phyloP scores from a whole-genome alignment of 2,888 invertebrate species.

The Ferdinandea cuprea region DNA sequence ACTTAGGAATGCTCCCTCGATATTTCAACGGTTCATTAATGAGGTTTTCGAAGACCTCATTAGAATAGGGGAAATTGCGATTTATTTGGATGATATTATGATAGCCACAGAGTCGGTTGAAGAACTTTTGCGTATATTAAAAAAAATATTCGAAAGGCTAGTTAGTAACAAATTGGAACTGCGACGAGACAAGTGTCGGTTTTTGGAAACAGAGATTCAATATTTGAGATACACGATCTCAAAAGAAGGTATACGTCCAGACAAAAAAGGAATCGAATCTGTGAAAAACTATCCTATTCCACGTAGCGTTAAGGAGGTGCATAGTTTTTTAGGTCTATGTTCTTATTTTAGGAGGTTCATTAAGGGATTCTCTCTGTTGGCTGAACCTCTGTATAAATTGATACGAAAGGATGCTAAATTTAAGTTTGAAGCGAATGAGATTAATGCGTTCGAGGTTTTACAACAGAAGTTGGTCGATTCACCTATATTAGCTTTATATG shows the following conservation, averaged over 20 bases:
- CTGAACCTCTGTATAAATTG: background rate
- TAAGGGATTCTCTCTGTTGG: background rate
- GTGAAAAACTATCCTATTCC: too few species aligned
- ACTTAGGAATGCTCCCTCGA: background rate
- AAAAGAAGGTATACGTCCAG: conserved; percentile 70
- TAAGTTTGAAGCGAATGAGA: background rate
- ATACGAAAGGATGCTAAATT: background rate
- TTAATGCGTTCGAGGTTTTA: background rate
- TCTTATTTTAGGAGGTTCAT: too few species aligned
- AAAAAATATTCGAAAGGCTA: too few species aligned
- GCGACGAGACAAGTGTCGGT: conserved; percentile 73
- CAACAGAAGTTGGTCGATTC: background rate
- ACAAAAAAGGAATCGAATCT: too few species aligned
- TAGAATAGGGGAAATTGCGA: background rate
- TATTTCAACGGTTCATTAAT: background rate
- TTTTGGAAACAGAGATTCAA: conserved; percentile 69
- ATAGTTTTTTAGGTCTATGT: conserved; percentile 16
- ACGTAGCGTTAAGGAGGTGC: too few species aligned
- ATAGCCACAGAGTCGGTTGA: background rate
- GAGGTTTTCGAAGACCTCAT: conserved; percentile 12
- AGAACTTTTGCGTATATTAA: too few species aligned
- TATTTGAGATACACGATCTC: conserved; percentile 72
- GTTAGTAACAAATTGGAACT: too few species aligned
- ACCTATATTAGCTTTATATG: conserved; percentile 69
- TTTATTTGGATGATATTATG: conserved; percentile 21